Base-by-base conservation (phyloP, 2,888 invertebrate species). In the Hydrotaea diabolus region DNA sequence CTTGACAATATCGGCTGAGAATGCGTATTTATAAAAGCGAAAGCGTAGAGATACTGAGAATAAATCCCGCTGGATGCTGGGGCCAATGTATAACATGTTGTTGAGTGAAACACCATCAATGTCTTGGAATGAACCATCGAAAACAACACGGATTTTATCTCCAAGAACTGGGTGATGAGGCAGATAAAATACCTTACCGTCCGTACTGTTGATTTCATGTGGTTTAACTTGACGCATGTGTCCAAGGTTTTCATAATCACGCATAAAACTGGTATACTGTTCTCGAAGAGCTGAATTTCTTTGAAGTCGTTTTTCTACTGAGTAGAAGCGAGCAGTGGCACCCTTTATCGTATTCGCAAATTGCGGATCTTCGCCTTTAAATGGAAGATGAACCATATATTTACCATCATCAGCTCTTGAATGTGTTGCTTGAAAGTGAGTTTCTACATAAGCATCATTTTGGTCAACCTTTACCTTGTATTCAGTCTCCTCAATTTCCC, bases 161-260 rank as follows among this genome's bases (percentile, higher is more conserved):
- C 69, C 69, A 46, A 83, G 5, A n/a, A 80, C 19, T 13, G 72
- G 74, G 21, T 84, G 76, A 71, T 84, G 80, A 15, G 81, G 80
- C 26, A 78, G 15, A 23, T 84, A 84, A 11, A 73, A 78, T 15
- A 80, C 62, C 17, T 43, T 73, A 2, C 66, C 71, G 11, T 69
- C 62, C 2, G 15, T n/a, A 1, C 39, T 0, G 0, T 62, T 17
- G 13, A 64, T n/a, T 49, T 46, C 46, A 17, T 5, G 13, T 19
- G 43, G 39, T 5, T 4, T 64, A 2, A 64, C 0, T 64, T 64
- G n/a, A 2, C 36, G 31, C 64, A 64, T 64, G n/a, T 15, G 36
- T 3, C 66, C 77, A 7, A 66, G 13, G 1, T n/a, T 8, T 21
- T 53, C 69, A 55, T 77, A 77, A 9, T 78, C 49, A 1, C 71